These are phyloP conservation scores for Amphiprion ocellaris DNA, from an alignment of 2,113 vertebrate species.

Conservation along the genomic window DNA sequence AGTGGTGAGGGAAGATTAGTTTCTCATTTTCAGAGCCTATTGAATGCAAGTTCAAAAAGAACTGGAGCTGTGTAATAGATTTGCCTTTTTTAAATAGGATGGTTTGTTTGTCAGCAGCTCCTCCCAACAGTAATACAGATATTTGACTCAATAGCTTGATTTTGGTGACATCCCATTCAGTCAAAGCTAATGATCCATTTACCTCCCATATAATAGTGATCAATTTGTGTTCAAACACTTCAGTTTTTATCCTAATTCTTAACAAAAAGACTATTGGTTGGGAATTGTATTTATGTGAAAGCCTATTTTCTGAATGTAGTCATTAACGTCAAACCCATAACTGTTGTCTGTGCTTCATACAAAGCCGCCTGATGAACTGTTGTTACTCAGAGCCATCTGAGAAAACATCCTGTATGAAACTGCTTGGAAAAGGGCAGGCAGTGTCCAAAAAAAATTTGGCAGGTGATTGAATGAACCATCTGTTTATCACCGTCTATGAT, in stretches of 20 bases:
- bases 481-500: no score
- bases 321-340: background rate
- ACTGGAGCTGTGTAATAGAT: background rate
- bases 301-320: background rate
- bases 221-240: background rate
- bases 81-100: constrained; percentile 7
- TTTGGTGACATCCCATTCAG: background rate
- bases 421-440: no score
- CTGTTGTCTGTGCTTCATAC: background rate
- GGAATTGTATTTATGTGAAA: no score
- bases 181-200: constrained; percentile 29
- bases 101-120: constrained; percentile 9
- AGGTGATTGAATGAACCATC: no score
- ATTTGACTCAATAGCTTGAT: background rate
- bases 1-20: background rate
- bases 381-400: no score
- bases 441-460: no score
- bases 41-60: background rate
- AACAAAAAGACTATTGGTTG: background rate
- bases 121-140: background rate
- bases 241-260: constrained; percentile 10
- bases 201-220: background rate
- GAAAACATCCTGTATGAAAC: no score
- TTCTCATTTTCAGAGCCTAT: background rate
- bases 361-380: background rate